Conservation (phyloP, 2,797 vertebrate genomes). For the Aphelocoma californica region DNA sequence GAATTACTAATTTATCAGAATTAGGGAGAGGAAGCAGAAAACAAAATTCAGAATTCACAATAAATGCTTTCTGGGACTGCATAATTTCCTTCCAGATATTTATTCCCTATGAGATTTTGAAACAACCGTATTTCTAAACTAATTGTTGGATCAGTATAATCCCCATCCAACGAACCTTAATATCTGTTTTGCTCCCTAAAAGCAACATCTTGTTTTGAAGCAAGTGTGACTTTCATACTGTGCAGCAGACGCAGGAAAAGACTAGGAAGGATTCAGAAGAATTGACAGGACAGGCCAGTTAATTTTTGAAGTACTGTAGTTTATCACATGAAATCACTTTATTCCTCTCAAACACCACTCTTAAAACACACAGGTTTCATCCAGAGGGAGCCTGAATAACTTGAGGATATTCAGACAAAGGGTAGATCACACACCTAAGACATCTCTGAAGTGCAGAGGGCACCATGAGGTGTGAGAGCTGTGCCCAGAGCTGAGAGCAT, state of each 20-base stretch:
- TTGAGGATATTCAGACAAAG: background rate
- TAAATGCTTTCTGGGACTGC: background rate
- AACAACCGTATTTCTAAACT: background rate
- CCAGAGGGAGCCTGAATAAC: background rate
- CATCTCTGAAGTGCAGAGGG: background rate
- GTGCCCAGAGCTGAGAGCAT: background rate
- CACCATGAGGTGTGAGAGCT: accelerated
- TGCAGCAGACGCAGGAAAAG: background rate
- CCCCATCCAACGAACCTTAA: background rate
- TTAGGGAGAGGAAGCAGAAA: background rate
- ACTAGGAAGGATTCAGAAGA: background rate
- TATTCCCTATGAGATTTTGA: background rate
- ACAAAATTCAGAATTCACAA: background rate
- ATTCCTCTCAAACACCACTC: background rate
- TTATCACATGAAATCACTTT: background rate
- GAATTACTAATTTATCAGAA: background rate
- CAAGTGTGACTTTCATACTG: background rate
- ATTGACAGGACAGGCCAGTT: background rate
- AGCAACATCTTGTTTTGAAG: background rate
- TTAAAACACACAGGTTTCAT: background rate
- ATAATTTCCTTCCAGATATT: background rate
- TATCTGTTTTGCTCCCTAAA: background rate
- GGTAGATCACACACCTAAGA: background rate
- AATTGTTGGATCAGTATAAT: background rate
- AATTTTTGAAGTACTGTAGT: background rate